Evolutionary conservation across 1,140 invertebrate genomes (phyloP).

Genomic region (Bombus haemorrhoidalis): DNA sequence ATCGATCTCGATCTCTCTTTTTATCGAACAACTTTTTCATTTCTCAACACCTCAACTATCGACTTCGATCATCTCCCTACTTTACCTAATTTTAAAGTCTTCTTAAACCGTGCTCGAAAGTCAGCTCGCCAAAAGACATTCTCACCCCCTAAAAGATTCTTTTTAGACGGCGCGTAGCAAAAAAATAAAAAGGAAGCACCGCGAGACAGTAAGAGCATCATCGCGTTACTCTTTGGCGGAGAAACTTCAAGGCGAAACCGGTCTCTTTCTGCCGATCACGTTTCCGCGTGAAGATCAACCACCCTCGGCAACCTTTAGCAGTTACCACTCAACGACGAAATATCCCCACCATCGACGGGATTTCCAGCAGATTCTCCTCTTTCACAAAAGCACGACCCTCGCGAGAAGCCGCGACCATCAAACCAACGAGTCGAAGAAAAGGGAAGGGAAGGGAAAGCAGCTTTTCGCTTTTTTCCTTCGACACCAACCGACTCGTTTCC

Average conservation of each 20-base stretch:
- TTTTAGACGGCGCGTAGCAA: too few species aligned
- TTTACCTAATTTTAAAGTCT: too few species aligned
- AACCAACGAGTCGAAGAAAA: not conserved
- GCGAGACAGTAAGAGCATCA: not conserved
- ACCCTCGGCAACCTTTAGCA: conserved; percentile 38
- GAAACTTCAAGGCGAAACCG: not conserved
- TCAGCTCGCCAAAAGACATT: too few species aligned
- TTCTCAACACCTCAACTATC: too few species aligned
- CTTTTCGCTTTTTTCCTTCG: conserved; percentile 43
- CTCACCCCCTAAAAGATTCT: too few species aligned
- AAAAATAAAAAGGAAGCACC: not conserved
- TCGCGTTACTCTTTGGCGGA: conserved; percentile 18
- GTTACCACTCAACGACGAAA: conserved; percentile 40
- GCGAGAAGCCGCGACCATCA: not conserved
- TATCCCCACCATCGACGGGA: not conserved
- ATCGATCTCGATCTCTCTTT: too few species aligned
- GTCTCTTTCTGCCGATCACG: conserved; percentile 38
- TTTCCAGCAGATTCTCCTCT: not conserved
- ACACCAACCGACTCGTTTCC: conserved; percentile 20
- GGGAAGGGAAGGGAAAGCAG: conserved; percentile 4
- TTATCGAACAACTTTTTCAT: too few species aligned
- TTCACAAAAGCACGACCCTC: not conserved
- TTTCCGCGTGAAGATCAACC: conserved; percentile 41
- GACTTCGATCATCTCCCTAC: too few species aligned
- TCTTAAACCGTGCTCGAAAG: too few species aligned